Evolutionary conservation across 2,888 invertebrate genomes (phyloP), one percentile per base, ranked within the genome.

Genomic region (Suillia variegata): DNA sequence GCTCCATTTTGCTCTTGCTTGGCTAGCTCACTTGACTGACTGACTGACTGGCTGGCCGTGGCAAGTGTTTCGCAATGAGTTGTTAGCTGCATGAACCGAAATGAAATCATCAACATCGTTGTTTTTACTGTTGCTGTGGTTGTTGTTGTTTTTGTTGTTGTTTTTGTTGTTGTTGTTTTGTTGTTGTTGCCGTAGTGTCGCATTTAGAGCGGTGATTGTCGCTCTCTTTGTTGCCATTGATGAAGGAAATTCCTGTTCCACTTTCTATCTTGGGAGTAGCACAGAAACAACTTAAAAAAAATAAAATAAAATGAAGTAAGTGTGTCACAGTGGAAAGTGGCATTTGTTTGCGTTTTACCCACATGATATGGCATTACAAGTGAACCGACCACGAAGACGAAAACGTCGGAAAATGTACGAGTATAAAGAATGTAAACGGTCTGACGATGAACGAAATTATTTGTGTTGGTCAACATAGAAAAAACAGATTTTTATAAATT

Each of bases 211-310:
- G n/a, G n/a, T n/a, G n/a, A n/a, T n/a, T n/a, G n/a, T n/a, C n/a
- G 38, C 38, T 5, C 13, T 31, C 20, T 56, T 49, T 38, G 63
- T 65, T 69, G 69, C 68, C 65, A 67, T 65, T 67, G 60, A 66
- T 67, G 64, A 69, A 49, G 75, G 73, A 76, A 78, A 78, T 78
- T 77, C 77, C 77, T 77, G 77, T 77, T 76, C 77, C 77, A 77
- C 77, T 77, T 77, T 77, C 78, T 77, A 76, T 75, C 75, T 75
- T 75, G 71, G 78, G 78, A 78, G 75, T 73, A 70, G n/a, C n/a
- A n/a, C n/a, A n/a, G n/a, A n/a, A n/a, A n/a, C n/a, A n/a, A n/a
- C n/a, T n/a, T n/a, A n/a, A n/a, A n/a, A n/a, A n/a, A n/a, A n/a
- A n/a, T n/a, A n/a, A 73, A 71, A 72, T 72, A 74, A 74, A 73